These are phyloP conservation scores for Riparia riparia DNA, from an alignment of 2,113 vertebrate genomes.

Conservation along the genomic window DNA sequence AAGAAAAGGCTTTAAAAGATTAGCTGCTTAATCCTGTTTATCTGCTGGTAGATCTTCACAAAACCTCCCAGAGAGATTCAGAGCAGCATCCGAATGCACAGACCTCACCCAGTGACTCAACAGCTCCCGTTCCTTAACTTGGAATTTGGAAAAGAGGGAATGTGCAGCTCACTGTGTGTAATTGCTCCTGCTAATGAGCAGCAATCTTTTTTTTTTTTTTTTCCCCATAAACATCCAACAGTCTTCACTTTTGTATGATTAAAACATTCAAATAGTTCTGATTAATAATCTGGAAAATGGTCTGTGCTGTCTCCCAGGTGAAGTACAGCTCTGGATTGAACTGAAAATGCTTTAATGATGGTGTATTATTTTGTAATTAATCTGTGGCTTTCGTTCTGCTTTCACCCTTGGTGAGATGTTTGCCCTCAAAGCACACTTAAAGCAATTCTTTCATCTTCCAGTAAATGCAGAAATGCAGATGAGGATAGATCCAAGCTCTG, in stretches of 20 bases:
- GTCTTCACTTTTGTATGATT: not conserved
- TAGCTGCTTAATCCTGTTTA: constrained; percentile 26
- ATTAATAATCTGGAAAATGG: not conserved
- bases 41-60: not conserved
- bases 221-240: not conserved
- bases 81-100: not conserved
- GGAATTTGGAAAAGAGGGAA: not conserved
- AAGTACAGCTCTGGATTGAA: not conserved
- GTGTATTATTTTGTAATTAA: not conserved
- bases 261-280: not conserved
- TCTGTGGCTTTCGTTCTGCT: not conserved
- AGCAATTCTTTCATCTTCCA: not conserved
- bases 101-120: not conserved
- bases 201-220: not conserved
- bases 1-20: constrained; percentile 23
- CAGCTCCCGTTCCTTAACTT: not conserved
- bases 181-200: not conserved
- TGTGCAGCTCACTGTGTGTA: rapidly evolving
- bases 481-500: not conserved
- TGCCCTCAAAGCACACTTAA: not conserved
- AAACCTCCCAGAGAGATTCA: not conserved
- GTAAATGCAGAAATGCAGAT: not conserved
- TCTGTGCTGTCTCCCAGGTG: not conserved
- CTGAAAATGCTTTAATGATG: not conserved
- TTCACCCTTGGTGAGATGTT: not conserved